Conservation (phyloP, 2,113 vertebrate genomes). For the Edolisoma coerulescens region DNA sequence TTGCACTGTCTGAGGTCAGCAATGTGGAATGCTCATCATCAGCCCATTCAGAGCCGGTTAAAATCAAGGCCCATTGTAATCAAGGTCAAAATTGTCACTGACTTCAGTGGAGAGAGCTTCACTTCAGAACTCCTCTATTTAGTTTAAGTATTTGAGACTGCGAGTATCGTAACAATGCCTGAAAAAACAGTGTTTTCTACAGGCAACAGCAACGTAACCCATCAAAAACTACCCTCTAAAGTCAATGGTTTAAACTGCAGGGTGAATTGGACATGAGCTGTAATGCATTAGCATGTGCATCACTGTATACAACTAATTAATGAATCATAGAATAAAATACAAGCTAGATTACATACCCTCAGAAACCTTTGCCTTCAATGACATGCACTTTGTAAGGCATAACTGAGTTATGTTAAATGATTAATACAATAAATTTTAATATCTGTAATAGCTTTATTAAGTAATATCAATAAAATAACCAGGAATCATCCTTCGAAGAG, state of each 20-base stretch:
- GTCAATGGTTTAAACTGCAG: slow-evolving; percentile 4
- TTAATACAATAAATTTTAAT: neutral
- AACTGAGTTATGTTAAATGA: neutral
- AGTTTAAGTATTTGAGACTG: neutral
- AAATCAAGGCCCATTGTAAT: neutral
- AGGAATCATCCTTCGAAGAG: neutral
- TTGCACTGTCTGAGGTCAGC: neutral
- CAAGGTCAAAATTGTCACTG: neutral
- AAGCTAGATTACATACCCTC: neutral
- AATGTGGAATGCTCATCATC: neutral
- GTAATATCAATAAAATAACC: neutral
- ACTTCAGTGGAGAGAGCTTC: neutral
- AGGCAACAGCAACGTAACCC: neutral
- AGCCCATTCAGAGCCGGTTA: neutral
- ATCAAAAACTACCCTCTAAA: neutral
- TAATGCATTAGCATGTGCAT: neutral
- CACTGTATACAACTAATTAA: neutral
- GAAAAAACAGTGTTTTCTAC: neutral
- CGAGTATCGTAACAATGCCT: neutral
- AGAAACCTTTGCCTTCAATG: neutral
- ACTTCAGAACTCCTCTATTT: neutral
- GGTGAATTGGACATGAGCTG: neutral
- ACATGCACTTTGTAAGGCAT: neutral
- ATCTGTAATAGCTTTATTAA: neutral
- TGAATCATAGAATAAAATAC: neutral